These are phyloP conservation scores for Sarcoramphus papa DNA, from an alignment of 2,797 vertebrate species.

Conservation along the genomic window DNA sequence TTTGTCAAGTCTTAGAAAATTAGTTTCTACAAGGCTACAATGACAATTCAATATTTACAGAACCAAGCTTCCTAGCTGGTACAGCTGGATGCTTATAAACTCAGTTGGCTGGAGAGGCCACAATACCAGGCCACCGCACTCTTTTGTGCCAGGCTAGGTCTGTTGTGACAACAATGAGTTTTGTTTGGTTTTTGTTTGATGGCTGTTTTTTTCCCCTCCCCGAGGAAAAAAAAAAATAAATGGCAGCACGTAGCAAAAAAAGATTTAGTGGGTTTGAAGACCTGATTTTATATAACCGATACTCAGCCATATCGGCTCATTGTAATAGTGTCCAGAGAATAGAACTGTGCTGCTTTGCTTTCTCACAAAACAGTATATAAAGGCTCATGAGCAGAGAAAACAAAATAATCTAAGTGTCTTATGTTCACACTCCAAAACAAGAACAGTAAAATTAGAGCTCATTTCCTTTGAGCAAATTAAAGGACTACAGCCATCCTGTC, in stretches of 20 bases:
- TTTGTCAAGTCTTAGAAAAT: not conserved
- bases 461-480: not conserved
- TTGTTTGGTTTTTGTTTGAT: not conserved
- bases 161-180: not conserved
- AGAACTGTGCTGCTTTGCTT: not conserved
- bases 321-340: fast-evolving
- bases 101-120: not conserved
- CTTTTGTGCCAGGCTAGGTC: not conserved
- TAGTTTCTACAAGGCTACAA: not conserved
- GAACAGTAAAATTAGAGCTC: not conserved
- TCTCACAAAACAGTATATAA: not conserved
- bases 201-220: too few relatives aligned
- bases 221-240: not conserved
- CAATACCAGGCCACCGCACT: not conserved
- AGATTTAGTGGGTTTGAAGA: not conserved
- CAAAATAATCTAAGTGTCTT: not conserved
- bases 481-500: not conserved
- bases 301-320: not conserved
- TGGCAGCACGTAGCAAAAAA: not conserved
- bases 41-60: not conserved
- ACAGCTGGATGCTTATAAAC: not conserved
- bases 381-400: not conserved
- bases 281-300: not conserved
- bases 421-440: not conserved
- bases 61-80: not conserved